Conservation (phyloP, 1,140 invertebrate genomes). For the Geopemphigus sp. region DNA sequence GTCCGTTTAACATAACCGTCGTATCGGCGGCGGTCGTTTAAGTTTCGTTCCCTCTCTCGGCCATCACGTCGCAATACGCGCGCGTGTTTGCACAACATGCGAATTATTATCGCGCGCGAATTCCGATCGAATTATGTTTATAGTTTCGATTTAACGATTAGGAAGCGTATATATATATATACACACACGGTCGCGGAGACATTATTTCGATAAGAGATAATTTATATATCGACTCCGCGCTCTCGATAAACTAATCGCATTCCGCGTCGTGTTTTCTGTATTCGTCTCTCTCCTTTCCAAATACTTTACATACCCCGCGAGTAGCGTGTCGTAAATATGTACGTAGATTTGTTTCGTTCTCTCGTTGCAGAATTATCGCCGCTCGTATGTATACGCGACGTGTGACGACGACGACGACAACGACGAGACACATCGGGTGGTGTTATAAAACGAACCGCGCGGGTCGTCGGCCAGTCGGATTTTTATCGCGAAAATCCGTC, state of each 20-base stretch:
- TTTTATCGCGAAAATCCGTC: constrained; percentile 29
- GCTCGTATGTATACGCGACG: too few species aligned
- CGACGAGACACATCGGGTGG: neutral
- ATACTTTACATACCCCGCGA: constrained; percentile 1
- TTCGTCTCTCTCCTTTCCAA: neutral
- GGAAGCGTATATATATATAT: neutral
- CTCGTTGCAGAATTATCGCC: too few species aligned
- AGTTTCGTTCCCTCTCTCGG: too few species aligned
- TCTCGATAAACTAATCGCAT: constrained; percentile 25
- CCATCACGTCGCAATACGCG: too few species aligned
- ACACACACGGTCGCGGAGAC: neutral
- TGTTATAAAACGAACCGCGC: neutral
- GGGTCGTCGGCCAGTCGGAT: neutral
- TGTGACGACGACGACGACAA: neutral
- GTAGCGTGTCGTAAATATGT: neutral
- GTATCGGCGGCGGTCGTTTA: too few species aligned
- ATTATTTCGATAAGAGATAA: constrained; percentile 7
- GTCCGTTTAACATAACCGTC: too few species aligned
- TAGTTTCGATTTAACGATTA: neutral
- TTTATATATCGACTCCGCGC: neutral
- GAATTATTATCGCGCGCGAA: neutral
- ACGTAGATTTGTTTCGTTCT: too few species aligned
- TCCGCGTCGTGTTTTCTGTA: neutral
- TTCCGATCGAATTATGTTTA: neutral
- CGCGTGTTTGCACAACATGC: neutral